Conservation (phyloP, 1,140 invertebrate species). For the Amyelois transitella region DNA sequence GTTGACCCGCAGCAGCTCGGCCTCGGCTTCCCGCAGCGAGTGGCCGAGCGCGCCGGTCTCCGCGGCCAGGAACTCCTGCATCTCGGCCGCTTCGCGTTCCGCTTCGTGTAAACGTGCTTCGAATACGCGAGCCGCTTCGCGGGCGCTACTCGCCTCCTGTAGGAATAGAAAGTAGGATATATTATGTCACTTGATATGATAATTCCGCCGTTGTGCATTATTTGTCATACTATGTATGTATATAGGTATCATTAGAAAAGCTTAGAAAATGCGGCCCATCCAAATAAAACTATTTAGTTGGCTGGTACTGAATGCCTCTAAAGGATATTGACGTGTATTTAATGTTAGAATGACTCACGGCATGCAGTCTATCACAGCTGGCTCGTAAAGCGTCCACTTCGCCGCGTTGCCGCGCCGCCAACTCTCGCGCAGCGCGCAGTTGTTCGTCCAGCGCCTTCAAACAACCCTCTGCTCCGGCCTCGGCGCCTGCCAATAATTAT, state of each 20-base stretch:
- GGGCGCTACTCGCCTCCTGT: slow-evolving; percentile 80
- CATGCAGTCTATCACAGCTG: slow-evolving; percentile 79
- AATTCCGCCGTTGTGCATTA: too few relatives aligned
- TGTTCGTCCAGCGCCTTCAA: slow-evolving; percentile 84
- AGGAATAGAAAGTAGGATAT: neutral
- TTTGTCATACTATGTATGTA: too few relatives aligned
- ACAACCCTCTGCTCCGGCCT: slow-evolving; percentile 76
- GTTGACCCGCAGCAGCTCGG: slow-evolving; percentile 76
- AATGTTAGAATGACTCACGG: slow-evolving; percentile 52
- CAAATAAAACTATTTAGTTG: neutral
- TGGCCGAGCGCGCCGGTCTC: slow-evolving; percentile 79
- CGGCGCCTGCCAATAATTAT: slow-evolving; percentile 49
- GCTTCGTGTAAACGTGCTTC: slow-evolving; percentile 80
- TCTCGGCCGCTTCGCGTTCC: slow-evolving; percentile 74
- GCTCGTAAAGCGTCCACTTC: slow-evolving; percentile 83
- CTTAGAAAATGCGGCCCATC: too few relatives aligned
- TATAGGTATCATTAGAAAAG: too few relatives aligned
- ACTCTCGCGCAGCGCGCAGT: slow-evolving; percentile 82
- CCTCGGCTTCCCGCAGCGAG: slow-evolving; percentile 83
- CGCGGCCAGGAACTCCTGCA: slow-evolving; percentile 80
- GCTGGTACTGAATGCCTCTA: neutral
- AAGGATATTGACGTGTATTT: neutral
- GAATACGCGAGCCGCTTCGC: slow-evolving; percentile 70
- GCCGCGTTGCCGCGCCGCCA: slow-evolving; percentile 82
- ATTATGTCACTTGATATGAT: too few relatives aligned